Conservation (phyloP, 1,140 invertebrate genomes). For the Stegodyphus dumicola region DNA sequence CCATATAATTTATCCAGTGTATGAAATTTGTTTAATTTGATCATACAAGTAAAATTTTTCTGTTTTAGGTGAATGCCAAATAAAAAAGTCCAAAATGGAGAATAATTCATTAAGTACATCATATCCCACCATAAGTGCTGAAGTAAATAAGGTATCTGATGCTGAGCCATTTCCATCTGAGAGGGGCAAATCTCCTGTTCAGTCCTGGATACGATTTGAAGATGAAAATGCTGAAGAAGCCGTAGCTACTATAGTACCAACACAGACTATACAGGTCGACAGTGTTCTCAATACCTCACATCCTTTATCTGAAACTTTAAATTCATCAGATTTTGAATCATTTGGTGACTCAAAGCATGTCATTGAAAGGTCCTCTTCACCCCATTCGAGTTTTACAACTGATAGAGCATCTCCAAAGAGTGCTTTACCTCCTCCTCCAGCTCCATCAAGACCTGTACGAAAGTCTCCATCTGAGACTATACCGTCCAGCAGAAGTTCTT, state of each 20-base stretch:
- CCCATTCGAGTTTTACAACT: conserved; percentile 11
- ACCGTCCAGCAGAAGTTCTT: conserved; percentile 13
- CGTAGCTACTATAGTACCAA: conserved; percentile 61
- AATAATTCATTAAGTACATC: conserved; percentile 1
- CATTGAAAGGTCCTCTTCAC: conserved; percentile 31
- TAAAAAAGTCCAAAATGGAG: not conserved
- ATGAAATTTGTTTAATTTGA: too few relatives aligned
- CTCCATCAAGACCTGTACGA: conserved; percentile 17
- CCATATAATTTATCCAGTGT: too few relatives aligned
- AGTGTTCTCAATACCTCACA: conserved; percentile 39
- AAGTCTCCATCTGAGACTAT: conserved; percentile 10
- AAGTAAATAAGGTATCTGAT: not conserved
- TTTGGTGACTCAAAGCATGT: not conserved
- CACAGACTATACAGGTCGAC: conserved; percentile 60
- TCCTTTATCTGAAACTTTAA: conserved; percentile 18
- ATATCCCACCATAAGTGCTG: not conserved
- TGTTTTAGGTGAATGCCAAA: not conserved
- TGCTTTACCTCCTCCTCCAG: conserved; percentile 36
- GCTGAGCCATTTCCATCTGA: not conserved
- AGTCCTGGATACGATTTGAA: conserved; percentile 62
- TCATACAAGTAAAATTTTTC: not conserved
- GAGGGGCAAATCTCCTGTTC: conserved; percentile 35
- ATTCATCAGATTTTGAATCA: not conserved
- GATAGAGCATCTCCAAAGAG: conserved; percentile 31
- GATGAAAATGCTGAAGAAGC: conserved; percentile 36